Evolutionary conservation across 2,888 invertebrate species (phyloP).

Genomic region (Aporophyla nigra): DNA sequence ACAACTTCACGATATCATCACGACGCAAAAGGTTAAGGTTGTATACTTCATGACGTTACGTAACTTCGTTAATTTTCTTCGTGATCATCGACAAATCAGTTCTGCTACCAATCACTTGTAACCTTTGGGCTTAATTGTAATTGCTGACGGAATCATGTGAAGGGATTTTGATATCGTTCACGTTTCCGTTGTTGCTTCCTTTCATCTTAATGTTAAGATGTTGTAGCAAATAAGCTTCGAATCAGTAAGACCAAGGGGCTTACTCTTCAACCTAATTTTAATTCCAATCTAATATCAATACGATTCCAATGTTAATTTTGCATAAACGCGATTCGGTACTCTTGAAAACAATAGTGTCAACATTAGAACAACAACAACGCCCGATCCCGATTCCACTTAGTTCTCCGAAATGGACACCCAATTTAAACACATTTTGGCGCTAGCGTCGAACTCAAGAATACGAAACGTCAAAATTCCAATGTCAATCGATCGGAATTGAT

Average conservation of each 20-base stretch:
- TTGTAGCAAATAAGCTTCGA: background rate
- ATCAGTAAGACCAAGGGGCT: background rate
- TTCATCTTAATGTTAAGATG: conserved; percentile 19
- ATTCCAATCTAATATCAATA: too few relatives aligned
- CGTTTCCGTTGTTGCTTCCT: conserved; percentile 47
- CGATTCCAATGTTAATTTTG: too few relatives aligned
- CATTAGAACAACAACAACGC: too few relatives aligned
- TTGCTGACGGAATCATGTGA: conserved; percentile 61
- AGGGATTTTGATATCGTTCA: conserved; percentile 59
- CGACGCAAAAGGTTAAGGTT: conserved; percentile 83
- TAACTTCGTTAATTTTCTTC: conserved; percentile 80
- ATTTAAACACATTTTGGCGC: too few relatives aligned
- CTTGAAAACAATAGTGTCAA: too few relatives aligned
- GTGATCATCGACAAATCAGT: conserved; percentile 74
- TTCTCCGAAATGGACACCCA: too few relatives aligned
- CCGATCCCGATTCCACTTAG: too few relatives aligned
- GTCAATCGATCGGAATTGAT: too few relatives aligned
- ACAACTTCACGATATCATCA: conserved; percentile 66
- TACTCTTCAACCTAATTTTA: too few relatives aligned
- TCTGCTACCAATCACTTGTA: conserved; percentile 64
- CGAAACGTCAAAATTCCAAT: too few relatives aligned
- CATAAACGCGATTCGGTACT: too few relatives aligned
- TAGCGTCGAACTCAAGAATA: too few relatives aligned
- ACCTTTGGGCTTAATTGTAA: conserved; percentile 66
- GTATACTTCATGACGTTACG: conserved; percentile 75